Evolutionary conservation across 2,888 invertebrate species (phyloP), one percentile per base, ranked within the genome.

Genomic region (Drosophila sordidapex): DNA sequence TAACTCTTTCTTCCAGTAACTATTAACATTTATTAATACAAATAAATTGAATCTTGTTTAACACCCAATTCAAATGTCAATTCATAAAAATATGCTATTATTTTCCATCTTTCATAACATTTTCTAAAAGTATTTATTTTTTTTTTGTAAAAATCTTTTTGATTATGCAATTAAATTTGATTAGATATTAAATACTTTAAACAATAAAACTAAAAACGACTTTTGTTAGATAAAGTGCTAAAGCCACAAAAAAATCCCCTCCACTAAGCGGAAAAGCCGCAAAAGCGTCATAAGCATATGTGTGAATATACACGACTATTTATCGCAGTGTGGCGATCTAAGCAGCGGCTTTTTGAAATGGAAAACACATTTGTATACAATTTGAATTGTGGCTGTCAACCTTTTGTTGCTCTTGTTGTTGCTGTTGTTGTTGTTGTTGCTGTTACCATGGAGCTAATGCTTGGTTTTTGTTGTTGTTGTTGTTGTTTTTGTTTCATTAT

Each of bases 281-380:
- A 79, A 65, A 61, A 52, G 18, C 46, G 25, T 15, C 46, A 25
- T 46, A 33, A 43, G 53, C 43, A 49, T n/a, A 40, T 21, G 29
- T 64, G 52, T 53, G 53, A 59, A 70, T 80, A 59, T 63, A 61
- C 72, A 62, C 61, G 52, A 73, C 76, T 80, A 73, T 82, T 82
- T 80, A 80, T 81, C 76, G 60, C 81, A 80, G 83, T 81, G 76
- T 76, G 63, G 67, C 80, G 78, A 81, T 81, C 80, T 62, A 40
- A 43, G 64, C 61, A 73, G 66, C 74, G 65, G 68, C 69, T 53
- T 69, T 64, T 70, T 83, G 48, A 82, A 89, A 86, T 79, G 76
- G 81, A 87, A 88, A 88, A 89, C 74, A 74, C 74, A 77, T 83
- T 79, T 82, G 73, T 81, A 77, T 76, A 82, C 84, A 70, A 74